Evolutionary conservation across 2,113 vertebrate species (phyloP), one percentile per base, ranked within the genome.

Genomic region (Chloebia gouldiae): DNA sequence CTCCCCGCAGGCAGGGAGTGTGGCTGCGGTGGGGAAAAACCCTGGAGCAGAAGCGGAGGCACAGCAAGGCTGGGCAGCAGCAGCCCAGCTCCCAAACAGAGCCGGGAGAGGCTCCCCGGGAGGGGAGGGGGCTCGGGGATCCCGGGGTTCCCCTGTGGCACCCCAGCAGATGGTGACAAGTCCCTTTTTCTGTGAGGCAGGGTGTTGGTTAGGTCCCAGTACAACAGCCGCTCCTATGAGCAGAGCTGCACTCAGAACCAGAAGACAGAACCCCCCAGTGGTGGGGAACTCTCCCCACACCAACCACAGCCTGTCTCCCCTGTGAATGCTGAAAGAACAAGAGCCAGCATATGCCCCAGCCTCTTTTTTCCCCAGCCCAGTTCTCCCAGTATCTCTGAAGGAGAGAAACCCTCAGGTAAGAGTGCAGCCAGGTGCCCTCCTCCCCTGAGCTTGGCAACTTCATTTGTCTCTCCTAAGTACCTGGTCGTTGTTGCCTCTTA

Each of bases 201-300:
- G 37, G 8, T 10, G 39, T 64, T 11, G 13, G 22, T 11, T 31
- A 42, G 39, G 61, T 7, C 28, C 39, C 39, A 6, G 60, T 30
- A 8, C 37, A 11, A 18, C 4, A 15, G 33, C 23, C 3, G 5
- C 65, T 47, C 64, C 7, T 14, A 7, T 0, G 23, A 35, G 64
- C 42, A 47, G 33, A 47, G 44, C 65, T 69, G 25, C 22, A 2
- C 42, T 68, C 10, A 12, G 0, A 31, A 22, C 18, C n/a, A 69
- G 68, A 7, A 16, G 49, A 8, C 35, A 53, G 35, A 51, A 22
- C 18, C 47, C 25, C 3, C 3, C 27, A 22, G 45, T n/a, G 25
- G 19, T 22, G 56, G 39, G 50, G 50, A 54, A 8, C 22, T 54
- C 25, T 30, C 33, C 54, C 42, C 54, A 14, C 72, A 47, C 42